phyloP scores from a whole-genome alignment of 1,140 invertebrate species.

The Drosophila hydei region DNA sequence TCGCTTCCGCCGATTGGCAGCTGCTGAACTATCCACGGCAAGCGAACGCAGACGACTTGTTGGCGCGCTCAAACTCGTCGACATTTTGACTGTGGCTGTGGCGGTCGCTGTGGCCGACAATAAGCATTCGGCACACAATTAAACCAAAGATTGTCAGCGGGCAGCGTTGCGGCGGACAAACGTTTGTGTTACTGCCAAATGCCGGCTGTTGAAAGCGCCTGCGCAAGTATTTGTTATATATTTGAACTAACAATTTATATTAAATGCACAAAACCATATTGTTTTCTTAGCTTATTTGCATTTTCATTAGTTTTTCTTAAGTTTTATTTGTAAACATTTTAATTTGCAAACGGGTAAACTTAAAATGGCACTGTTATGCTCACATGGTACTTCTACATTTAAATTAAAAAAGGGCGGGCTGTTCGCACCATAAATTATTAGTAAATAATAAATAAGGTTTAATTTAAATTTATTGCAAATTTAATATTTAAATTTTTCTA shows the following conservation, averaged over 20 bases:
- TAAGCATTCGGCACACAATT: slow-evolving; percentile 37
- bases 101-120: slow-evolving; percentile 19
- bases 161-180: not conserved
- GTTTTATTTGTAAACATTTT: not conserved
- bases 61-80: slow-evolving; percentile 65
- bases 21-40: slow-evolving; percentile 54
- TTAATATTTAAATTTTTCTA: no score
- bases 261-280: not conserved
- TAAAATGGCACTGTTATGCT: slow-evolving; percentile 9
- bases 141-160: slow-evolving; percentile 22
- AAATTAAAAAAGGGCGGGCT: not conserved
- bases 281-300: not conserved
- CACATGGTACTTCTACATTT: not conserved
- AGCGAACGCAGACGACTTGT: slow-evolving; percentile 72
- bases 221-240: slow-evolving; percentile 33
- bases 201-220: slow-evolving; percentile 55
- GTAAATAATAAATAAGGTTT: no score
- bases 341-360: not conserved
- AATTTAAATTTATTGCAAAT: no score
- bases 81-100: slow-evolving; percentile 32
- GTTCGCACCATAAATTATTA: no score
- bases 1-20: slow-evolving; percentile 45
- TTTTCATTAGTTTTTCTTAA: not conserved
- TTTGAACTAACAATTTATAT: not conserved
- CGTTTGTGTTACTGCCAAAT: slow-evolving; percentile 41